Conservation (phyloP, 2,113 vertebrate genomes). For the Verasper variegatus region DNA sequence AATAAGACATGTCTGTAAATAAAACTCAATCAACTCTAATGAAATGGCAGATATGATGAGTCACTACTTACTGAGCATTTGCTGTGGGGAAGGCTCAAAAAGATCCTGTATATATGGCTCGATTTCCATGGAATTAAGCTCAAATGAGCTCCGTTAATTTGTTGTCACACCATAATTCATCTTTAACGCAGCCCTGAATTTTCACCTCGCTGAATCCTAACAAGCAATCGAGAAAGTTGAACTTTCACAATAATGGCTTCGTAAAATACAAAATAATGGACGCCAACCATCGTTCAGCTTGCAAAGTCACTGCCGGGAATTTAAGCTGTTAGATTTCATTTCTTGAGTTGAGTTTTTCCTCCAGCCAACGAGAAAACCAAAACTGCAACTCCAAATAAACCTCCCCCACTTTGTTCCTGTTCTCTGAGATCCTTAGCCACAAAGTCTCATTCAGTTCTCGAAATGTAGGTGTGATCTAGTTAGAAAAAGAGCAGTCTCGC, state of each 20-base stretch:
- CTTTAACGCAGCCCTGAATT: neutral
- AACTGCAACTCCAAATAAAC: constrained; percentile 2
- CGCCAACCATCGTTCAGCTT: neutral
- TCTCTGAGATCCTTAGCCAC: constrained; percentile 35
- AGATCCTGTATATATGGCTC: constrained; percentile 1
- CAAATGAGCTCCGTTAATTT: neutral
- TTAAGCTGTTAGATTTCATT: neutral
- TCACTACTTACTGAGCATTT: constrained; percentile 47
- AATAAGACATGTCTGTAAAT: constrained; percentile 32
- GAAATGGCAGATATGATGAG: constrained; percentile 46
- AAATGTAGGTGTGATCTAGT: constrained; percentile 24
- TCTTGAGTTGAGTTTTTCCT: constrained; percentile 7
- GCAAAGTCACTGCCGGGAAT: neutral
- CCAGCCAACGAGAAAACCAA: neutral
- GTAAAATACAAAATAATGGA: neutral
- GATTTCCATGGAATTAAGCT: constrained; percentile 5
- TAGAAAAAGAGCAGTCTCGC: constrained; percentile 32
- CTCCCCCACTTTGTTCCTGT: constrained; percentile 5
- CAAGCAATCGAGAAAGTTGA: neutral
- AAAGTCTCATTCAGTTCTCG: constrained; percentile 33
- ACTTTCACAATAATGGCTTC: neutral
- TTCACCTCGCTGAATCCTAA: constrained; percentile 5
- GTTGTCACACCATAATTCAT: neutral
- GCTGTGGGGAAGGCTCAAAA: constrained; percentile 5
- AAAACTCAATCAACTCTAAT: constrained; percentile 31